These are phyloP conservation scores for Cynopterus brachyotis DNA, from an alignment of 2,113 vertebrate genomes.

Conservation along the genomic window DNA sequence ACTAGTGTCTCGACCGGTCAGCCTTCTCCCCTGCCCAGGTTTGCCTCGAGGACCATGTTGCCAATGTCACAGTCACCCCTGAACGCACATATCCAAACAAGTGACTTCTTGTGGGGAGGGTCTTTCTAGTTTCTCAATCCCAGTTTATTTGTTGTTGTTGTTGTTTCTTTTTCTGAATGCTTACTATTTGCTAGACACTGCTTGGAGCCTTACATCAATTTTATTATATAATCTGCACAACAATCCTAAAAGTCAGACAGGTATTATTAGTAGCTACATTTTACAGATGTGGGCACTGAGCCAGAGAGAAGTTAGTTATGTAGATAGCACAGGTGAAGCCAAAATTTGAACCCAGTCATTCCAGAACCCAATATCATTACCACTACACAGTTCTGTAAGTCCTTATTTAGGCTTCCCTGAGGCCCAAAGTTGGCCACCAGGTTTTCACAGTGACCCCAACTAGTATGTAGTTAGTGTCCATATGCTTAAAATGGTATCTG, in stretches of 20 bases:
- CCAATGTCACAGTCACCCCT: neutral
- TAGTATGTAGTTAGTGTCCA: neutral
- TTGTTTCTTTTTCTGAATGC: neutral
- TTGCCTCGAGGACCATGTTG: neutral
- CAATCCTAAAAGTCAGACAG: neutral
- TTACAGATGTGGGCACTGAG: neutral
- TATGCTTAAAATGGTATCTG: constrained; percentile 27
- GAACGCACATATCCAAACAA: neutral
- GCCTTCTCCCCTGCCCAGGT: neutral
- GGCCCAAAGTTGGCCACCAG: no score
- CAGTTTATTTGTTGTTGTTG: no score
- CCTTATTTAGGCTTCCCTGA: neutral
- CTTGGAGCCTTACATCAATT: neutral
- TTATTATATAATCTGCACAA: neutral
- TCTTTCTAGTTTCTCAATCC: neutral
- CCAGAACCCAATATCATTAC: neutral
- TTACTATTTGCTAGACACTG: neutral
- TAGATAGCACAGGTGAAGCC: neutral
- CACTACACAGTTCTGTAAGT: neutral
- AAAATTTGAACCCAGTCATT: neutral
- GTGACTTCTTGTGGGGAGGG: neutral
- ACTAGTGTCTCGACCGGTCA: neutral
- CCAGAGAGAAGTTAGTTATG: neutral
- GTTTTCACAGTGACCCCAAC: neutral
- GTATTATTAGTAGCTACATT: neutral